Evolutionary conservation across 2,113 vertebrate genomes (phyloP), one percentile per base, ranked within the genome.

Genomic region (Bubo scandiacus): DNA sequence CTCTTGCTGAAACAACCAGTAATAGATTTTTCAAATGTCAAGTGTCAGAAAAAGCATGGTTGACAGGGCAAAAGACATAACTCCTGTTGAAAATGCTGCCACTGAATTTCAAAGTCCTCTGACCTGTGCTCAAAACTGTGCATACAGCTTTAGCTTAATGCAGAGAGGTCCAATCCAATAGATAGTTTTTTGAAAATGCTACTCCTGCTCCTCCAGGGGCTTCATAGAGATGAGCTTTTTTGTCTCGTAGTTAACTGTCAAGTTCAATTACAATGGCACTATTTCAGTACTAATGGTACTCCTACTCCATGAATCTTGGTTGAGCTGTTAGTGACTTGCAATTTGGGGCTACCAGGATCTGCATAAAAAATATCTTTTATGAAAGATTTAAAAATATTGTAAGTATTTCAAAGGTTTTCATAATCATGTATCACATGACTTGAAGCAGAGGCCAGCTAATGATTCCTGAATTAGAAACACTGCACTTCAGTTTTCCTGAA

Each of bases 11-110:
- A 86, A 32, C 3, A 81, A 6, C 4, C 10, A 66, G 71, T 83
- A 90, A 82, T 29, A 81, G 55, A 58, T 78, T 90, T 92, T 92
- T 66, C 72, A 88, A 90, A 92, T 78, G 77, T 81, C 54, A 45
- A 12, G 8, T 51, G 55, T 91, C 75, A 91, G 59, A 74, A 81
- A 88, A 88, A 78, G 4, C 4, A 8, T 4, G 5, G 25, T 55
- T 86, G 66, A 22, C 30, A 40, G 75, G 42, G 43, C 17, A 88
- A 88, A 90, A 66, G 11, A 54, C 3, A 4, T 74, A 66, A 65
- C 14, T 73, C 13, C 7, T 84, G 83, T 74, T 38, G 79, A 81
- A 93, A 88, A 81, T 27, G 22, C 19, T 83, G 71, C 40, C 27
- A 13, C 20, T 45, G 51, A 78, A 67, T 62, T 51, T 6, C 47